phyloP scores from a whole-genome alignment of 2,113 vertebrate genomes.

The Trematomus loennbergii region DNA sequence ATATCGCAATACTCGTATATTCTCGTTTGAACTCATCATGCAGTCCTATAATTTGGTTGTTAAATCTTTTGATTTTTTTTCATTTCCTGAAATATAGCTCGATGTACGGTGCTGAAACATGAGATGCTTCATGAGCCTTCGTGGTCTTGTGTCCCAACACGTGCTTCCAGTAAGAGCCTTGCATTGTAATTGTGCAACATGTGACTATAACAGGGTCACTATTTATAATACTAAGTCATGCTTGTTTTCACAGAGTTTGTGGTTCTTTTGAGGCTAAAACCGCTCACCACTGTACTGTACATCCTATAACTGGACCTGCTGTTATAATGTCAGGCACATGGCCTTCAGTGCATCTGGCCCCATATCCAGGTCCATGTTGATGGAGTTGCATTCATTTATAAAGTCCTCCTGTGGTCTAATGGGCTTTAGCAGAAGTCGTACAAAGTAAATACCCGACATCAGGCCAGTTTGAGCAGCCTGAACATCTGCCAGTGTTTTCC shows the following conservation, averaged over 20 bases:
- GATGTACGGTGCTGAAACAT: constrained; percentile 14
- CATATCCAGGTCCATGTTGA: background rate
- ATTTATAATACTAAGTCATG: constrained; percentile 28
- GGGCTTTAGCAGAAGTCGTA: constrained; percentile 28
- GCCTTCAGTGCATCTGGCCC: constrained; percentile 30
- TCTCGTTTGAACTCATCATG: no score
- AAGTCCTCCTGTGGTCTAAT: background rate
- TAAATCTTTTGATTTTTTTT: background rate
- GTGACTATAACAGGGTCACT: constrained; percentile 27
- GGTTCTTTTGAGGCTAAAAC: constrained; percentile 30
- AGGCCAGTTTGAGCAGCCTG: constrained; percentile 32
- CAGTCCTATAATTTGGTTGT: no score
- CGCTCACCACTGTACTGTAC: constrained; percentile 22
- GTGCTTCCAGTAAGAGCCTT: constrained; percentile 22
- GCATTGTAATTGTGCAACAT: constrained; percentile 11
- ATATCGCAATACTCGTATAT: no score
- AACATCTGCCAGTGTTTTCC: constrained; percentile 78
- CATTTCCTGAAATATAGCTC: background rate
- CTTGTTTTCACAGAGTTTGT: constrained; percentile 43
- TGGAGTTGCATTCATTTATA: constrained; percentile 23
- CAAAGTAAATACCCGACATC: constrained; percentile 42
- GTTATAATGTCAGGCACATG: constrained; percentile 42
- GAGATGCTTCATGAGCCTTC: constrained; percentile 25
- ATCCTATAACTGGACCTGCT: background rate
- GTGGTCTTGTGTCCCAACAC: constrained; percentile 7